Base-by-base conservation (phyloP, 2,888 invertebrate species). In the Colostygia pectinataria region DNA sequence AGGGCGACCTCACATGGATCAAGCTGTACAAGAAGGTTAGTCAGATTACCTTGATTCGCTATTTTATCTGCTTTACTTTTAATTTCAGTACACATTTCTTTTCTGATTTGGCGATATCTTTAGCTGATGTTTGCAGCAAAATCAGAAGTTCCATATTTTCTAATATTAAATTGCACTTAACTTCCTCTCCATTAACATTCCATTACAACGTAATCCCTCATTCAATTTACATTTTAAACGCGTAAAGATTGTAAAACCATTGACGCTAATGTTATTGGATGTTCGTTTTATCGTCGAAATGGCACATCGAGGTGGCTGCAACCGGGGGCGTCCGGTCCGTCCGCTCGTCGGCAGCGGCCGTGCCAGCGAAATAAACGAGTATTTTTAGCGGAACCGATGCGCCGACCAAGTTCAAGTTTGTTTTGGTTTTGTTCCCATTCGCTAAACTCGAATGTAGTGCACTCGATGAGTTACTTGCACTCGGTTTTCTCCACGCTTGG, bases 11-110 rank as follows among this genome's bases (percentile, higher is more conserved):
- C 68, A 99, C 99, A 49, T 99, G 99, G 99, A 96, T 99, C 80
- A 99, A 99, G 91, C 93, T 99, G 57, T 99, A 99, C 91, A 99
- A 99, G 93, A 99, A 99, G 96, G 99, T 99, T 93, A 91, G 92
- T 82, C 46, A 36, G 36, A 33, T 33, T 25, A 18, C 7, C 24
- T 20, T 47, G 10, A 23, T 36, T 40, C 14, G 12, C 3, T 15
- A 9, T 14, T 10, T 12, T 8, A 13, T 5, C 25, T 20, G 18
- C 18, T n/a, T 18, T 18, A n/a, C n/a, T n/a, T n/a, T n/a, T n/a
- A n/a, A n/a, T n/a, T n/a, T n/a, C n/a, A n/a, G n/a, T n/a, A n/a
- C n/a, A 15, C 5, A 13, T 28, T 10, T n/a, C 20, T 33, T 28
- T 14, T 4, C 8, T 24, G 4, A 20, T 7, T 34, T 28, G 6